A percentile compares a stretch with the other conserved stretches of the same genome.
phyloP scores from a whole-genome alignment of 2,888 invertebrate species.

The Tortricodes alternella region DNA sequence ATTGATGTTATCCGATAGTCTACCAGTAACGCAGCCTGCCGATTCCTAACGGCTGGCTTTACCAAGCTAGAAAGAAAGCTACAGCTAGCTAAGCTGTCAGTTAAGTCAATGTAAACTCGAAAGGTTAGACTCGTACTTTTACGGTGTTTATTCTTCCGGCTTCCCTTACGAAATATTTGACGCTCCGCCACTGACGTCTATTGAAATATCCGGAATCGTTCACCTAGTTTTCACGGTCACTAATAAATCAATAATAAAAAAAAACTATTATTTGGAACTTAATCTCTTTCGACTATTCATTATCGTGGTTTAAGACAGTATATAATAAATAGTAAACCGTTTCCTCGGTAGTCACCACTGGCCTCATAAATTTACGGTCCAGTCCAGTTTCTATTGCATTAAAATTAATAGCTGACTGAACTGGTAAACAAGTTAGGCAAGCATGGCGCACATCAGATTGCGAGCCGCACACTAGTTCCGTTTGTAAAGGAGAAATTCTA shows the following conservation, averaged over 20 bases:
- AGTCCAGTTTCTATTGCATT: conserved; percentile 26
- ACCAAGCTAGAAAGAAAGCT: too few species aligned
- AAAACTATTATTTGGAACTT: background rate
- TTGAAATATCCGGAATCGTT: conserved; percentile 21
- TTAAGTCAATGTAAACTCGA: too few species aligned
- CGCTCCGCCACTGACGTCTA: conserved; percentile 11
- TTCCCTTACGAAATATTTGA: too few species aligned
- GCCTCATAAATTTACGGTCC: conserved; percentile 22
- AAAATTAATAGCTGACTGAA: conserved; percentile 13
- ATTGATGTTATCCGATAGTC: conserved; percentile 17
- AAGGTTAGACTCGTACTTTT: too few species aligned
- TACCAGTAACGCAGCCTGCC: too few species aligned
- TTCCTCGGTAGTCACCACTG: background rate
- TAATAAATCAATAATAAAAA: conserved; percentile 4
- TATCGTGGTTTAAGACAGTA: background rate
- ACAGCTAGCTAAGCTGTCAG: too few species aligned
- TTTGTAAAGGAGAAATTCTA: conserved; percentile 76
- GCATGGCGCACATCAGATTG: conserved; percentile 35
- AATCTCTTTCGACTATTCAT: background rate
- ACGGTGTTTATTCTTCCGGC: too few species aligned
- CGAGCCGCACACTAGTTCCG: conserved; percentile 53
- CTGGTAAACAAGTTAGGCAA: conserved; percentile 22
- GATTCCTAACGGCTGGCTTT: too few species aligned
- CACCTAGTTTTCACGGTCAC: conserved; percentile 19
- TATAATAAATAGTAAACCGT: conserved; percentile 11